Evolutionary conservation across 2,113 vertebrate species (phyloP), one percentile per base, ranked within the genome.

Genomic region (Macquaria australasica): DNA sequence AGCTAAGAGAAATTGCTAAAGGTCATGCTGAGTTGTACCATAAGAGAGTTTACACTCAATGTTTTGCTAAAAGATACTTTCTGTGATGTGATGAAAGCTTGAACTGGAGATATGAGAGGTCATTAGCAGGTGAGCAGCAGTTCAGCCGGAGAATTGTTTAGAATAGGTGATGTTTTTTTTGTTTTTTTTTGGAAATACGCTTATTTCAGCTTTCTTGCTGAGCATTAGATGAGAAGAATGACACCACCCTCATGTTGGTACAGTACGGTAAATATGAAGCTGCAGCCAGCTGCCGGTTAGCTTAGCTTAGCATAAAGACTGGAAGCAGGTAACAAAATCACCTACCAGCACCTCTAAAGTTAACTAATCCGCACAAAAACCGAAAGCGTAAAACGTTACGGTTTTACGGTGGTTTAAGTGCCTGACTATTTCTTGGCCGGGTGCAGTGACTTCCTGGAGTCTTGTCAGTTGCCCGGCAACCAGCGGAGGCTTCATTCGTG

Each of bases 221-320:
- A 51, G 6, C 6, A 51, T 50, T 51, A 51, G 7, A 53, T 53
- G 20, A 53, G 51, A 53, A 53, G 50, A 53, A 23, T 23, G 51
- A 53, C 0, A 53, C 51, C 15, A 16, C 50, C 18, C 16, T 50
- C 48, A 55, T 55, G 51, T 5, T 3, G 9, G 6, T 51, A 2
- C 16, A 6, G 18, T 51, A 2, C 5, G 1, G 18, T 51, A 48
- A 68, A 48, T 18, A 68, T 45, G 7, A 28, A 69, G 67, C 45
- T 69, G 20, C 12, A 72, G 51, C 7, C 31, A 73, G 34, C 34
- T 58, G 23, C 23, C 1, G 14, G 16, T 74, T 48, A 45, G n/a
- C 56, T 48, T 31, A 74, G 72, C 39, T 74, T 62, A 48, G 56
- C 56, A 74, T 56, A 16, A 55, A 72, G 8, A 25, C 31, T 23